Evolutionary conservation across 2,888 invertebrate species (phyloP), one percentile per base, ranked within the genome.

Genomic region (Dichetophora obliterata): DNA sequence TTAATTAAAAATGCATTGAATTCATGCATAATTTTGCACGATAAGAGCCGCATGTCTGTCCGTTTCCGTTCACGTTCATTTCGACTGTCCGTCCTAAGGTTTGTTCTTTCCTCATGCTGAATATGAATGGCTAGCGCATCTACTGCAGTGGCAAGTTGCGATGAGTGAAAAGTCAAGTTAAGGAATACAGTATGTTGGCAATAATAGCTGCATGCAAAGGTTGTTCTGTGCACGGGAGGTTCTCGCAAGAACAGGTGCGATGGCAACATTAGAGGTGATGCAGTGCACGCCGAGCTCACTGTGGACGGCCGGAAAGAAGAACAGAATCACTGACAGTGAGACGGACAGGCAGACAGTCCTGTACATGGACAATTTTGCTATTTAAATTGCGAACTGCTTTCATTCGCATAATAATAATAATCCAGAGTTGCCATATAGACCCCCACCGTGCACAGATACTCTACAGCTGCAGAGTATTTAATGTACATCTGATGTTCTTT

Each of bases 1-100:
- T 75, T 75, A 75, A 75, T 75, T 75, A 75, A 75, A 75, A 75
- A 75, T 75, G 68, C 75, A 75, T 75, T 75, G 75, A 75, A 75
- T 75, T 75, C 69, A 75, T 75, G 75, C 75, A 75, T 75, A 75
- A 68, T 75, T 75, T 69, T 75, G 68, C 61, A 31, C 59, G 43
- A 57, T 75, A 75, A 68, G 75, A 69, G 69, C 68, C 43, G 22
- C 34, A 66, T 16, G 66, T 65, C 22, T 50, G 22, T 16, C 14
- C 22, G 3, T 31, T 3, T 52, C 52, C 19, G n/a, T 19, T 27
- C 9, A 3, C 34, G 50, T 50, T 24, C n/a, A 24, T 16, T 11
- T 43, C 43, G 43, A 11, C 43, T 43, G 43, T 43, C 43, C 43
- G 43, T 43, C 14, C 34, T 3, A 8, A 19, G 16, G 5, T 31